Percentiles rank a stretch among this genome's conserved stretches.
These are phyloP conservation scores for Bimastos eiseni DNA, from an alignment of 2,888 invertebrate species.

Conservation along the genomic window DNA sequence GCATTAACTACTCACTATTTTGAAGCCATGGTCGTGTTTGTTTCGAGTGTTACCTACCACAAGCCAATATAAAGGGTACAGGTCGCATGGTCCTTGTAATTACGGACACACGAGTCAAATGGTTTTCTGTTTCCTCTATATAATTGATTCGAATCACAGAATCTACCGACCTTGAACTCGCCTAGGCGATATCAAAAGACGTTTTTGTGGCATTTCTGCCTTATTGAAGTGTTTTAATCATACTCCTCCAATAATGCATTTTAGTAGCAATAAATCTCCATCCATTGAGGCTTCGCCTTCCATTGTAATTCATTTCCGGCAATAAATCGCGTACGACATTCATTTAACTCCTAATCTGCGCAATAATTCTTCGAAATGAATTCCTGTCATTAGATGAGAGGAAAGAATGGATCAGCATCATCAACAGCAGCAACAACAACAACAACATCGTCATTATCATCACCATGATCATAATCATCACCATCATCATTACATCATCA, in stretches of 20 bases:
- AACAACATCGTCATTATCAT: neutral
- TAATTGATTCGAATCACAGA: neutral
- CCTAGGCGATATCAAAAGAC: neutral
- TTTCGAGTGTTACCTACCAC: neutral
- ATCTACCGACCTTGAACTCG: neutral
- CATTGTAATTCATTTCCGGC: neutral
- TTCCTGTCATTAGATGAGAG: neutral
- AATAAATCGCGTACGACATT: neutral
- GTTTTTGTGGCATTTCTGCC: neutral
- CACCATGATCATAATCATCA: neutral
- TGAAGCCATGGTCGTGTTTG: too few species aligned
- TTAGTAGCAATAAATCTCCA: neutral
- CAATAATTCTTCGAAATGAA: neutral
- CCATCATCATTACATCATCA: neutral
- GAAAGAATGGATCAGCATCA: neutral
- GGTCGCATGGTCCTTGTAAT: neutral
- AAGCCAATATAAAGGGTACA: neutral
- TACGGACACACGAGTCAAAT: neutral
- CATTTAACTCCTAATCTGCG: neutral
- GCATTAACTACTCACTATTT: neutral
- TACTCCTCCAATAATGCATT: neutral
- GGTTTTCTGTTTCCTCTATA: neutral
- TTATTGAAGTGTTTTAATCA: neutral
- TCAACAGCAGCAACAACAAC: neutral
- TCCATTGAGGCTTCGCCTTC: neutral